These are phyloP conservation scores for Peromyscus attwateri DNA, from an alignment of 2,797 vertebrate genomes.

Conservation along the genomic window DNA sequence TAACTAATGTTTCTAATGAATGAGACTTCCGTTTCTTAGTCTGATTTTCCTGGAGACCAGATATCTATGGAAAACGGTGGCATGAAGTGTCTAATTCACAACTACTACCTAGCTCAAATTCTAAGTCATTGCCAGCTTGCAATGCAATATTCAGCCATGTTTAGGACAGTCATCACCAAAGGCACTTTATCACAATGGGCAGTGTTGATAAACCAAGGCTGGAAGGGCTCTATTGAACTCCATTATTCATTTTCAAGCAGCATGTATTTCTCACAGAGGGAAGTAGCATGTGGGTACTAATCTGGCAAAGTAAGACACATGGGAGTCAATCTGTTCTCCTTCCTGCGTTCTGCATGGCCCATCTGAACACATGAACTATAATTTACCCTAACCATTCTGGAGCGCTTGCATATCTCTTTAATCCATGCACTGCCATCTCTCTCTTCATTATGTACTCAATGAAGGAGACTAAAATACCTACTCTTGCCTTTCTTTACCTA, in stretches of 20 bases:
- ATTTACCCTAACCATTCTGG: neutral
- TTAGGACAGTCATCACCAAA: neutral
- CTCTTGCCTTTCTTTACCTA: conserved; percentile 20
- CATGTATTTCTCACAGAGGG: neutral
- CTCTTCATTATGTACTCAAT: neutral
- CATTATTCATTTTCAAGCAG: conserved; percentile 25
- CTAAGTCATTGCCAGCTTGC: neutral
- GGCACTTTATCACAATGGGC: neutral
- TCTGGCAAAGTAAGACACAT: conserved; percentile 9
- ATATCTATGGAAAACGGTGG: neutral
- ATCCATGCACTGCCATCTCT: neutral
- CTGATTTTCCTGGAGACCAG: neutral
- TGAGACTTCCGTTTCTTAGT: neutral
- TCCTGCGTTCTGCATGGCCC: neutral
- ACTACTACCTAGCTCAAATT: neutral
- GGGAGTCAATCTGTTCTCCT: conserved; percentile 6
- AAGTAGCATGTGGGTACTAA: conserved; percentile 10
- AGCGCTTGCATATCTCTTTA: neutral
- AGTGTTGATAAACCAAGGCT: neutral
- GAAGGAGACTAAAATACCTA: conserved; percentile 23
- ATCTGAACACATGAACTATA: neutral
- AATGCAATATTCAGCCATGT: neutral
- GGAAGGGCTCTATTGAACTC: neutral
- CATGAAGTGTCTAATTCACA: neutral
- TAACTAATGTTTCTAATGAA: neutral